Percentiles rank a stretch among this genome's conserved stretches.
phyloP scores from a whole-genome alignment of 2,113 vertebrate species.

The Gymnogyps californianus region DNA sequence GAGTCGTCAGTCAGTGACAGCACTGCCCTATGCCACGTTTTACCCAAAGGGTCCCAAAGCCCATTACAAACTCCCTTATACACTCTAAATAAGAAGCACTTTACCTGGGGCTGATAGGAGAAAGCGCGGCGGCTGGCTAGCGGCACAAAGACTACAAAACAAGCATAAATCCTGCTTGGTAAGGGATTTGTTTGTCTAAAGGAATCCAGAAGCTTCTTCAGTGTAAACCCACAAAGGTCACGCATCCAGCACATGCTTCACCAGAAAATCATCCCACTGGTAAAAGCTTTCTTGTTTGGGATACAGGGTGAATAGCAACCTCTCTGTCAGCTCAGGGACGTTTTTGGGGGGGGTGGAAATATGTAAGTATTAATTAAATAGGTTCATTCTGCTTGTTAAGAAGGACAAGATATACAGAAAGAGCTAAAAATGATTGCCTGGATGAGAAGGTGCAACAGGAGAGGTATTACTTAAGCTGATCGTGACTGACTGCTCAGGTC shows the following conservation, averaged over 20 bases:
- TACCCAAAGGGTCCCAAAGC: background rate
- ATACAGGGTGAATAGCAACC: background rate
- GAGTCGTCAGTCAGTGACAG: background rate
- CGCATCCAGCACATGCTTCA: background rate
- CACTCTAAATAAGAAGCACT: background rate
- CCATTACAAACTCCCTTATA: background rate
- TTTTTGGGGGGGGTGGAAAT: background rate
- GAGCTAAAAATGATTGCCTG: background rate
- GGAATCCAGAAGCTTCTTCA: conserved; percentile 19
- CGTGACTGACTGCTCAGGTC: background rate
- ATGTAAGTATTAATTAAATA: background rate
- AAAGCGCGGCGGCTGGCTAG: background rate
- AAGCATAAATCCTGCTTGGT: background rate
- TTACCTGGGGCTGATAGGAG: background rate
- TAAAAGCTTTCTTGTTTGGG: conserved; percentile 25
- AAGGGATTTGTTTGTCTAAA: background rate
- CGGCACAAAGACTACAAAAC: background rate
- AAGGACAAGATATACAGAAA: background rate
- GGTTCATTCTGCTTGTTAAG: background rate
- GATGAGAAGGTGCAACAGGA: background rate
- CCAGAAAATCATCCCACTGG: conserved; percentile 24
- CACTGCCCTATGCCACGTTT: fast-evolving
- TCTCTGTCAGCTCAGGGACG: background rate
- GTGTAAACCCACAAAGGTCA: conserved; percentile 30
- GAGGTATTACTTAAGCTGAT: background rate